These are phyloP conservation scores for Eptatretus atami DNA, from an alignment of 2,797 vertebrate genomes.

Conservation along the genomic window DNA sequence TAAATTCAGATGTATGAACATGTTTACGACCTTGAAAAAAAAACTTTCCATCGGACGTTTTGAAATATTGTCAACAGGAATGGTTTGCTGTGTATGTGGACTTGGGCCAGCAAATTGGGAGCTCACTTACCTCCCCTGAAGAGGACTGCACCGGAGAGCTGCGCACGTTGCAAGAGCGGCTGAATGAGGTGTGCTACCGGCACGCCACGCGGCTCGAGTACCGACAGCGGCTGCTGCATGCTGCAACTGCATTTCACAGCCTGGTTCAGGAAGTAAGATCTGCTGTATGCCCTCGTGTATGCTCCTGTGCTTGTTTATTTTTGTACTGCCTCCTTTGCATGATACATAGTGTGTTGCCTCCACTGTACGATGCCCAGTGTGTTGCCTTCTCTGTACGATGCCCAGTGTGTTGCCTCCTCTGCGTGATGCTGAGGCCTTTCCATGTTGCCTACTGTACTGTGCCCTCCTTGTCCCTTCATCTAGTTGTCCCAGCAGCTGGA, in stretches of 20 bases:
- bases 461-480: slow-evolving; percentile 9
- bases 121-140: slow-evolving; percentile 49
- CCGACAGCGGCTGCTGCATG: slow-evolving; percentile 67
- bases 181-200: slow-evolving; percentile 81
- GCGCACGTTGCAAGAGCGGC: slow-evolving; percentile 63
- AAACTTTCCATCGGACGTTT: too few species aligned
- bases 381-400: too few species aligned
- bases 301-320: too few species aligned
- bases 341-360: too few species aligned
- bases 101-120: slow-evolving; percentile 86
- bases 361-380: too few species aligned
- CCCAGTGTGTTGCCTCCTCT: too few species aligned
- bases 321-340: too few species aligned
- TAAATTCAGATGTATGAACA: too few species aligned
- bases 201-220: slow-evolving; percentile 84
- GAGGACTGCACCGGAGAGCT: slow-evolving; percentile 70
- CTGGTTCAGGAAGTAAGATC: slow-evolving; percentile 53
- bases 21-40: too few species aligned
- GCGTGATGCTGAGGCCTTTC: neutral
- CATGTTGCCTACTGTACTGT: too few species aligned
- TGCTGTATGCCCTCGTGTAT: neutral
- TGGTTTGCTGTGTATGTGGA: slow-evolving; percentile 99
- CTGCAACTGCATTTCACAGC: slow-evolving; percentile 63
- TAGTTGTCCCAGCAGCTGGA: slow-evolving; percentile 92
- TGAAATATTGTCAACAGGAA: slow-evolving; percentile 23